phyloP scores from a whole-genome alignment of 2,888 invertebrate genomes.

The Geotrupes spiniger region DNA sequence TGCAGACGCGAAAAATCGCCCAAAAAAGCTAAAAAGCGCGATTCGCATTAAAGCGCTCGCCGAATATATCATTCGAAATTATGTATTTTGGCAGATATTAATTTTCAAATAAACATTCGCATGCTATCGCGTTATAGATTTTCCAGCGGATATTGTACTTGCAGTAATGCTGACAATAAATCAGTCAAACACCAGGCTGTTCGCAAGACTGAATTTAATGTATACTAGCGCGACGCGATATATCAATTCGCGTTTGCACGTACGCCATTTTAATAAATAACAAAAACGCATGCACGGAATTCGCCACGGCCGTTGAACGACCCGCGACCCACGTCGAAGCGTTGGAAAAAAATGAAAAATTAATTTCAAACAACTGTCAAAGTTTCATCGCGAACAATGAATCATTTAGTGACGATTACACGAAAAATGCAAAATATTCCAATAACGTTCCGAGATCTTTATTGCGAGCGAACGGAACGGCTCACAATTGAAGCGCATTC shows the following conservation, averaged over 20 bases:
- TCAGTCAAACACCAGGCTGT: conserved; percentile 15
- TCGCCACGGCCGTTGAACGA: too few species aligned
- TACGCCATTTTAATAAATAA: conserved; percentile 6
- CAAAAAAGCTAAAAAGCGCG: too few species aligned
- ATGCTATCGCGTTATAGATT: conserved; percentile 9
- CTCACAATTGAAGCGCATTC: too few species aligned
- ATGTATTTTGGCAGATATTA: conserved; percentile 4
- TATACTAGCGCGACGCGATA: conserved; percentile 7
- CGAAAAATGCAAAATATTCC: too few species aligned
- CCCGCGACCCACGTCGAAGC: background rate
- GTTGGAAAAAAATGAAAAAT: too few species aligned
- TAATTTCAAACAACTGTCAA: too few species aligned
- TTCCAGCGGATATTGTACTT: conserved; percentile 14
- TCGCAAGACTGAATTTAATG: conserved; percentile 18
- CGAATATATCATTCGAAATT: background rate
- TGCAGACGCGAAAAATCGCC: too few species aligned
- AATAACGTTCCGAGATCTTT: too few species aligned
- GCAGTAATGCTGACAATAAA: conserved; percentile 16
- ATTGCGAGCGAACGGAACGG: too few species aligned
- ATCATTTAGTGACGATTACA: too few species aligned
- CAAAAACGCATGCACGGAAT: background rate
- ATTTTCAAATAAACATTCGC: conserved; percentile 7
- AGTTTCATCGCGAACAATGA: too few species aligned
- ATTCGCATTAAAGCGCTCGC: too few species aligned
- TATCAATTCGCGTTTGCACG: conserved; percentile 8